Percentiles rank a stretch among this genome's conserved stretches.
Evolutionary conservation across 2,797 vertebrate genomes (phyloP).

Genomic region (Garrulus glandarius): DNA sequence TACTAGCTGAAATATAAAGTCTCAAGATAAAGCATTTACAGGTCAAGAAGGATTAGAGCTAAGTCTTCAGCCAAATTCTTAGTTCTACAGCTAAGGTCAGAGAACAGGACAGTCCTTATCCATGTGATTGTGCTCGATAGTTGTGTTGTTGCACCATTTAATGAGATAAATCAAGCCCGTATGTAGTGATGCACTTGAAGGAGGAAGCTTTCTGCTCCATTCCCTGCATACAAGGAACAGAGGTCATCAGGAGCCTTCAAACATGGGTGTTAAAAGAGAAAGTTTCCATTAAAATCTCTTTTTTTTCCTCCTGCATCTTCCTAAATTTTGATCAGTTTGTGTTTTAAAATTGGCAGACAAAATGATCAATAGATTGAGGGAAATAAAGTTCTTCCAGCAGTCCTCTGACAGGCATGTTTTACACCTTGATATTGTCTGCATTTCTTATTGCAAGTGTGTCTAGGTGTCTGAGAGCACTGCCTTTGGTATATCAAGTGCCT

Average conservation of each 20-base stretch:
- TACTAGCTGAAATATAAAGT: background rate
- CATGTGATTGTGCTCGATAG: background rate
- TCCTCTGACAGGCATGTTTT: background rate
- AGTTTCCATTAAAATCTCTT: background rate
- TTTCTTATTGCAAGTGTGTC: background rate
- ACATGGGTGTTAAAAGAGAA: background rate
- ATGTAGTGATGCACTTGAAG: too few species aligned
- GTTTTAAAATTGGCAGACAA: background rate
- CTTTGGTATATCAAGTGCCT: background rate
- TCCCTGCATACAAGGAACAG: background rate
- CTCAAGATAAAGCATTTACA: background rate
- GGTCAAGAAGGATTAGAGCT: background rate
- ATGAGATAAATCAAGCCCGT: background rate
- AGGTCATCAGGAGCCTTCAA: background rate
- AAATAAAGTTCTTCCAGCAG: background rate
- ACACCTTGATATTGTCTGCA: background rate
- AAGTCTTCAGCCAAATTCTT: background rate
- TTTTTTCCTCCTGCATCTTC: accelerated
- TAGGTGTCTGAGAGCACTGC: background rate
- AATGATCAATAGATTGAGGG: background rate
- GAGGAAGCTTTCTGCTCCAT: background rate
- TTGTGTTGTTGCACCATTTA: background rate
- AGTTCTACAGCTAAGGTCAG: background rate
- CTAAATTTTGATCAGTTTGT: background rate
- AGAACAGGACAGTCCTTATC: background rate